Percentiles rank a stretch among this genome's conserved stretches.
phyloP scores from a whole-genome alignment of 1,140 invertebrate species.

The Zophobas morio region DNA sequence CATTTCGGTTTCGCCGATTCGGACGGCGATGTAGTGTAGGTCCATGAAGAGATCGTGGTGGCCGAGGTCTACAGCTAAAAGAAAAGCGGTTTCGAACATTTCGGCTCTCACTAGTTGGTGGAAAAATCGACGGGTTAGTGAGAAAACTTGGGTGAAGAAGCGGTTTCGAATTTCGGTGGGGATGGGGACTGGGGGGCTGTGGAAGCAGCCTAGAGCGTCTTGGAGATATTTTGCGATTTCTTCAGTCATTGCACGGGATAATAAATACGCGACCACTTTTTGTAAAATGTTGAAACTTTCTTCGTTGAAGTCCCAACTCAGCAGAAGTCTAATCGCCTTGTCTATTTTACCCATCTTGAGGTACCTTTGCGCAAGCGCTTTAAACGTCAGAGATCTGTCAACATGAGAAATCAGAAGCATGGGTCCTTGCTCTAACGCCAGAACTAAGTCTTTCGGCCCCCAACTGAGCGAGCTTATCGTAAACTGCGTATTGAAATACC shows the following conservation, averaged over 20 bases:
- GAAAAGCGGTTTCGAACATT: slow-evolving; percentile 88
- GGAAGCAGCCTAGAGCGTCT: slow-evolving; percentile 81
- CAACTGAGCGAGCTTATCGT: slow-evolving; percentile 73
- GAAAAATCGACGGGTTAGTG: slow-evolving; percentile 84
- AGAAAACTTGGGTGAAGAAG: slow-evolving; percentile 64
- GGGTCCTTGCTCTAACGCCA: slow-evolving; percentile 76
- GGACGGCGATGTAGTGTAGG: slow-evolving; percentile 83
- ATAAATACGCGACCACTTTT: slow-evolving; percentile 80
- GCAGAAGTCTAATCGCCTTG: slow-evolving; percentile 78
- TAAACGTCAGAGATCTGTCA: slow-evolving; percentile 63
- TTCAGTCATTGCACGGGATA: slow-evolving; percentile 76
- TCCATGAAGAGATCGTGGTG: slow-evolving; percentile 89
- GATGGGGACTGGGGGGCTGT: slow-evolving; percentile 75
- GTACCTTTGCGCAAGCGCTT: slow-evolving; percentile 75
- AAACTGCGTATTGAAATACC: slow-evolving; percentile 77
- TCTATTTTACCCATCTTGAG: slow-evolving; percentile 76
- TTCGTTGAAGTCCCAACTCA: slow-evolving; percentile 82
- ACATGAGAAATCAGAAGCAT: slow-evolving; percentile 62
- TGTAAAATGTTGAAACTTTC: slow-evolving; percentile 78
- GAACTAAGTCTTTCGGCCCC: slow-evolving; percentile 67
- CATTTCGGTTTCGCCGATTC: slow-evolving; percentile 78
- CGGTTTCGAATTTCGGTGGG: slow-evolving; percentile 76
- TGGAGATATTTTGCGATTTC: slow-evolving; percentile 78
- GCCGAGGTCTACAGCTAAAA: slow-evolving; percentile 86
- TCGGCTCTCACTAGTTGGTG: slow-evolving; percentile 84